Base-by-base conservation (phyloP, 2,113 vertebrate species). In the Columba janthina region DNA sequence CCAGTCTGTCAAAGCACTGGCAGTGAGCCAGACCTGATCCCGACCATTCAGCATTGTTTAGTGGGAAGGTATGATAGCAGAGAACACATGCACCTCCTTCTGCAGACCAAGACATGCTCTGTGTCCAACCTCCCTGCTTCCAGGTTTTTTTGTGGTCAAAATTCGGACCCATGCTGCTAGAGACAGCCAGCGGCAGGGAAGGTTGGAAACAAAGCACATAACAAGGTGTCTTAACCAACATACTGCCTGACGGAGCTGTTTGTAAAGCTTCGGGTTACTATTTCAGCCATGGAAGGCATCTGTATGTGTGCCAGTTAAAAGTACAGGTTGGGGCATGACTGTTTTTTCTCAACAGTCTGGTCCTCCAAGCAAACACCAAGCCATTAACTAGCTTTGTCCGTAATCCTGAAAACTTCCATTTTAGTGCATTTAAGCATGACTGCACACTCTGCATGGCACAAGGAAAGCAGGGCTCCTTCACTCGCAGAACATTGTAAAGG, bases 121-220 rank as follows among this genome's bases (percentile, higher is more conserved):
- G 0, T 42, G 5, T 6, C 31, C 64, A 64, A 44, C 25, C 54
- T 31, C 50, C 1, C 29, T 54, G 25, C 32, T n/a, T 46, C 18
- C 53, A 6, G 3, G 10, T 1, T 76, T 76, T 20, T 1, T 0
- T 0, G 2, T 1, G 25, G 53, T 1, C 65, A 51, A 40, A 31
- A 78, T 64, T 4, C 40, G 31, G 50, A 53, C 22, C n/a, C 10
- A 26, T 29, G 50, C 16, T 2, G 0, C 18, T 57, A 36, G 54
- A 78, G 16, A 65, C 14, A 79, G 31, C n/a, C 73, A 42, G n/a
- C 2, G 1, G 21, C 38, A 48, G 44, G 36, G 12, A 38, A 54
- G 21, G 48, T 0, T 78, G 78, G 82, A 64, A 81, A 40, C 10
- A 85, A 24, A 48, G 42, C 57, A 21, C 2, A 0, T 6, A 10